Conservation (phyloP, 1,140 invertebrate genomes). For the Heliothis virescens region DNA sequence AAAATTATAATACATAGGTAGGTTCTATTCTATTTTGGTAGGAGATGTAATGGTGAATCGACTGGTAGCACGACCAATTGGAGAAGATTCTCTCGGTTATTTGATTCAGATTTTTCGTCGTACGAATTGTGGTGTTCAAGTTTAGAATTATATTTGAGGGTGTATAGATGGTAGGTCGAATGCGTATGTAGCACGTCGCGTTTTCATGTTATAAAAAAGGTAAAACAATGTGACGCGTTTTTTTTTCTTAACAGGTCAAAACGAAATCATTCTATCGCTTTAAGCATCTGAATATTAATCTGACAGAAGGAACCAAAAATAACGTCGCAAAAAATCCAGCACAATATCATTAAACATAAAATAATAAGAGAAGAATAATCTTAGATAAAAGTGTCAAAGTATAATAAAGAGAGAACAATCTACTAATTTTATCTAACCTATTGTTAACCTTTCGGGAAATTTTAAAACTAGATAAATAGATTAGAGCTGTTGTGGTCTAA, state of each 20-base stretch:
- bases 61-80: background rate
- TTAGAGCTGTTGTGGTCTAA: constrained; percentile 29
- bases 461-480: constrained; percentile 39
- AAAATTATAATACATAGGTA: too few species aligned
- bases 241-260: background rate
- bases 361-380: background rate
- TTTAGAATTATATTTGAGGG: background rate
- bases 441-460: constrained; percentile 2
- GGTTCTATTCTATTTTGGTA: too few species aligned
- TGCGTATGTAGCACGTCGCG: too few species aligned
- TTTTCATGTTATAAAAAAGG: background rate
- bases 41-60: background rate
- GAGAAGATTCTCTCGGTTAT: background rate
- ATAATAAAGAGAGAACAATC: constrained; percentile 4
- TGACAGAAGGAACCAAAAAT: background rate
- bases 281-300: background rate
- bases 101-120: background rate
- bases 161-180: background rate
- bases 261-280: background rate
- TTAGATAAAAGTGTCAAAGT: constrained; percentile 1
- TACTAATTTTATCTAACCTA: constrained; percentile 33
- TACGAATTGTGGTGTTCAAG: background rate
- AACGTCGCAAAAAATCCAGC: background rate
- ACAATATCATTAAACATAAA: constrained; percentile 16
- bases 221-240: background rate